These are phyloP conservation scores for Plecotus auritus DNA, from an alignment of 2,113 vertebrate genomes.

Conservation along the genomic window DNA sequence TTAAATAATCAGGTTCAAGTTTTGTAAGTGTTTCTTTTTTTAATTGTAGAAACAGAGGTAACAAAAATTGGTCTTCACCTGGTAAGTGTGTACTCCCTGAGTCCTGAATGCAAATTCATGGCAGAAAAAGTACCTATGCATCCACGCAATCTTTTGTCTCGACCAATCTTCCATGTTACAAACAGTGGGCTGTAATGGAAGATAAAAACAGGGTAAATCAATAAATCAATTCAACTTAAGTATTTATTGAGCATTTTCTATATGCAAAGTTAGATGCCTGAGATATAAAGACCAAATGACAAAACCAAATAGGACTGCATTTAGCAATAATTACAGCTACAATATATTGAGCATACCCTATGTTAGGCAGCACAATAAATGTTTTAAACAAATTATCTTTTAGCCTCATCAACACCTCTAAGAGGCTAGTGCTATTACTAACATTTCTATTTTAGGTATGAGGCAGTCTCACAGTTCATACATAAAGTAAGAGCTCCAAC, in stretches of 20 bases:
- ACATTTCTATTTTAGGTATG: slow-evolving; percentile 6
- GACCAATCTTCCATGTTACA: slow-evolving; percentile 99
- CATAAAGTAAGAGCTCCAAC: slow-evolving; percentile 25
- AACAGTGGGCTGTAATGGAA: slow-evolving; percentile 93
- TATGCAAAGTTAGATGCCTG: slow-evolving; percentile 10
- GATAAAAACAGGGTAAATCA: slow-evolving; percentile 74
- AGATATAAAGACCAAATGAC: slow-evolving; percentile 32
- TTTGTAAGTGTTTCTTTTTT: slow-evolving; percentile 41
- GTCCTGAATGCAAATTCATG: slow-evolving; percentile 99
- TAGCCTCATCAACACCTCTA: slow-evolving; percentile 19
- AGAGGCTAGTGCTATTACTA: not conserved
- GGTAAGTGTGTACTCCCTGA: slow-evolving; percentile 99
- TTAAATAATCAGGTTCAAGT: slow-evolving; percentile 53
- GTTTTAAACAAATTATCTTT: slow-evolving; percentile 10
- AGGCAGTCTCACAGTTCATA: slow-evolving; percentile 2
- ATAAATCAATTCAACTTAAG: slow-evolving; percentile 54
- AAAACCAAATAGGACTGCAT: not conserved
- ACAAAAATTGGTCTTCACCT: slow-evolving; percentile 87
- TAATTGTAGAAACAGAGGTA: slow-evolving; percentile 49
- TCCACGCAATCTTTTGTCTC: slow-evolving; percentile 99
- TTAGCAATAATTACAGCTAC: slow-evolving; percentile 4
- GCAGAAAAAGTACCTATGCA: slow-evolving; percentile 99
- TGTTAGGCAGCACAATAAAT: not conserved
- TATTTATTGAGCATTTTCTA: slow-evolving; percentile 26
- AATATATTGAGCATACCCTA: not conserved